These are phyloP conservation scores for Podarcis raffonei DNA, from an alignment of 2,113 vertebrate species.

Conservation along the genomic window DNA sequence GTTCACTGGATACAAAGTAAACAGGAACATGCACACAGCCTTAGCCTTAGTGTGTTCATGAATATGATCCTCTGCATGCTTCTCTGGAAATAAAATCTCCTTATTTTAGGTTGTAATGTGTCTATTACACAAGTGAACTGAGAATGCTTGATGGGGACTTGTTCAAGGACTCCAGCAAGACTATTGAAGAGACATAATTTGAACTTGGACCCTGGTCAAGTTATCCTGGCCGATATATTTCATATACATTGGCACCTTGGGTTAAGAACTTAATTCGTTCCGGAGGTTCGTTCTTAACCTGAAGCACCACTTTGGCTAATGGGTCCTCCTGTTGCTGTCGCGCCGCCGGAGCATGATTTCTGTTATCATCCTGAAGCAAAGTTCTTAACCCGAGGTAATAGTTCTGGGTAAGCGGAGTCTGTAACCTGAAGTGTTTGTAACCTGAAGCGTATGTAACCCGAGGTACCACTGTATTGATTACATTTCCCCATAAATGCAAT, in stretches of 20 bases:
- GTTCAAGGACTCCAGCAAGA: neutral
- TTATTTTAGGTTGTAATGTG: neutral
- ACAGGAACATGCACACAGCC: too few species aligned
- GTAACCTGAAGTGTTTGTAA: too few species aligned
- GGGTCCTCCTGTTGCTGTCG: too few species aligned
- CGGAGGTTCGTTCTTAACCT: too few species aligned
- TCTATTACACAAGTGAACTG: neutral
- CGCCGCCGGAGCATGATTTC: too few species aligned
- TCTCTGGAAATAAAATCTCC: neutral
- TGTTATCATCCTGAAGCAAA: too few species aligned
- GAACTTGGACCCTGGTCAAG: neutral
- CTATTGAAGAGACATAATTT: neutral
- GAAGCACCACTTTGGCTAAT: too few species aligned
- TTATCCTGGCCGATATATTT: neutral
- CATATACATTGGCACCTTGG: neutral
- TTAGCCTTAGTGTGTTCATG: neutral
- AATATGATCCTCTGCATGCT: neutral
- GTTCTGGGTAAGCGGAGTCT: too few species aligned
- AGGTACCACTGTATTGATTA: neutral
- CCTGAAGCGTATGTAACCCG: too few species aligned
- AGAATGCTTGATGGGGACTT: neutral
- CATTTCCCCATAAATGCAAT: slow-evolving; percentile 6
- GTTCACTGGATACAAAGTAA: too few species aligned
- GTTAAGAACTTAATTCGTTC: too few species aligned
- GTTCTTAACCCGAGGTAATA: too few species aligned